Base-by-base conservation (phyloP, 2,797 vertebrate genomes). In the Yasuhikotakia modesta region DNA sequence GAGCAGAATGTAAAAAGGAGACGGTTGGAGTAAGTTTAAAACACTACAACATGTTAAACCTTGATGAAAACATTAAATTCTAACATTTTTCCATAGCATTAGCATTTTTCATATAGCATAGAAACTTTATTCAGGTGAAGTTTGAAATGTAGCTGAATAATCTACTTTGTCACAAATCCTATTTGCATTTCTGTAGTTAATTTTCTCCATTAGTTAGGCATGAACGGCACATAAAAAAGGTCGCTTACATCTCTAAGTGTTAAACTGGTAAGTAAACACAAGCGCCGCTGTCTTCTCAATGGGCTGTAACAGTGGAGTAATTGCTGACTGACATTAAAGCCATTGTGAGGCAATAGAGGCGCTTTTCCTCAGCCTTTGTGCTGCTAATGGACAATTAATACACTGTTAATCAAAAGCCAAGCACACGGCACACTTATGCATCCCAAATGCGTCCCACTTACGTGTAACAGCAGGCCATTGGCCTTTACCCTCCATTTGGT, bases 331-430 rank as follows among this genome's bases (percentile, higher is more conserved):
- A 84, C 82, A 86, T 79, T 60, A 79, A 80, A 76, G 72, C 79
- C 71, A 86, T 81, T 81, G 78, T 60, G 73, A 70, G 32, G 78
- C 70, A 70, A 84, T 76, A 77, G 79, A 70, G 73, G 70, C 72
- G 58, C 73, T 86, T 72, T 81, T 71, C 57, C 43, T 53, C n/a
- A 67, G 76, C 79, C 32, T 78, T 61, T 71, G 57, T 75, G 69
- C 76, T 68, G 24, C 80, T 87, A 88, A 85, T 86, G 76, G 85
- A 50, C 80, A 81, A 79, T 86, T 86, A 83, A 87, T 86, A 79
- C 46, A 48, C 50, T 5, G 55, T 84, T 86, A 80, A 86, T 89
- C 81, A 85, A 86, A 83, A 81, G 74, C 67, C 60, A 70, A 80
- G 73, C 76, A 76, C 75, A 50, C 69, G 43, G 43, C 53, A 61